Evolutionary conservation across 2,113 vertebrate genomes (phyloP), one percentile per base, ranked within the genome.

Genomic region (Meriones unguiculatus): DNA sequence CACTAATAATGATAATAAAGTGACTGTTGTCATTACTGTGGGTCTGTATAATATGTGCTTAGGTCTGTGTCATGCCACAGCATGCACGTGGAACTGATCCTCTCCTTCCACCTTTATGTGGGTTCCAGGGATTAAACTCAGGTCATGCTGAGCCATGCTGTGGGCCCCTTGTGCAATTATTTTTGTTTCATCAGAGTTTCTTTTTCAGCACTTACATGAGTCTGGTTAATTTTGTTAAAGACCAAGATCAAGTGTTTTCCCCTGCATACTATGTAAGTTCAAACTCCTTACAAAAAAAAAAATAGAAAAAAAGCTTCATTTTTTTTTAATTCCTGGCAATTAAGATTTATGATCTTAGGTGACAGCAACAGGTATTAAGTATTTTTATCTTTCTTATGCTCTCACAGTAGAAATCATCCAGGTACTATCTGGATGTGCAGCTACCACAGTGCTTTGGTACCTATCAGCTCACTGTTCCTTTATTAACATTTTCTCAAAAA

Each of bases 401-500:
- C 50, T 91, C 64, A 93, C 17, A 91, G 13, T 32, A 70, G 24
- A 87, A 95, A 81, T 20, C 50, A 70, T 70, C n/a, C 90, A 70
- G 38, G 87, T 54, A 20, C 3, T 69, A 52, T 89, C 77, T 32
- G 25, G 41, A 32, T 32, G 52, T 65, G 9, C 59, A 92, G 52
- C 75, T 75, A 90, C 41, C 65, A 80, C 0, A 5, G 18, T 70
- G 50, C 52, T 93, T 88, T 67, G 62, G 57, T 80, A 92, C 81
- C 15, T 67, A 9, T 92, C 62, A 85, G 20, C 64, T 22, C 67
- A n/a, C 25, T 57, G 9, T 67, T 84, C 9, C 18, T 67, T 88
- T 95, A 65, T 75, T 85, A 86, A 81, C 57, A 32, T n/a, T 62
- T 92, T 82, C 80, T 78, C 52, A 28, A 32, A 91, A 22, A 70